Evolutionary conservation across 1,140 invertebrate genomes (phyloP).

Genomic region (Daktulosphaira vitifoliae): DNA sequence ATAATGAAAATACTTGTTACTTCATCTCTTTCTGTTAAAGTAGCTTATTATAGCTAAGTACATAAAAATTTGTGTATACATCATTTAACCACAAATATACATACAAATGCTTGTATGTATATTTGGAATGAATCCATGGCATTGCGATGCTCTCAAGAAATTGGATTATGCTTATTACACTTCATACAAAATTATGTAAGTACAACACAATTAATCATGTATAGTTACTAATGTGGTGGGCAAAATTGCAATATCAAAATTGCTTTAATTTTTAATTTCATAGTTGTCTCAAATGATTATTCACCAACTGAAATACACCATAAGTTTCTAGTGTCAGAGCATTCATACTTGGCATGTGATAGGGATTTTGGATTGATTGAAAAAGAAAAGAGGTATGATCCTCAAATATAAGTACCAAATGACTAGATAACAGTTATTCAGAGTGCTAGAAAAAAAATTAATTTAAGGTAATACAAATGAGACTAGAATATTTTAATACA

Average conservation of each 20-base stretch:
- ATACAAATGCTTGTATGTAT: slow-evolving; percentile 36
- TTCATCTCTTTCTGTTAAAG: slow-evolving; percentile 2
- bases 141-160: slow-evolving; percentile 41
- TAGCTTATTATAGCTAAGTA: slow-evolving; percentile 36
- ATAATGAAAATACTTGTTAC: slow-evolving; percentile 1
- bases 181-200: neutral
- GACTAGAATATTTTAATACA: slow-evolving; percentile 29
- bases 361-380: slow-evolving; percentile 36
- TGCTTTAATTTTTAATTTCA: slow-evolving; percentile 37
- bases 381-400: slow-evolving; percentile 22
- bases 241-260: slow-evolving; percentile 44
- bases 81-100: slow-evolving; percentile 27
- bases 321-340: slow-evolving; percentile 35
- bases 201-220: slow-evolving; percentile 39
- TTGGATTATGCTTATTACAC: slow-evolving; percentile 41
- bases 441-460: slow-evolving; percentile 18
- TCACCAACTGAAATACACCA: slow-evolving; percentile 35
- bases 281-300: slow-evolving; percentile 29
- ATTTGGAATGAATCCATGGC: slow-evolving; percentile 41
- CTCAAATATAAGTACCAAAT: slow-evolving; percentile 30
- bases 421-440: slow-evolving; percentile 28
- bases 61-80: slow-evolving; percentile 36
- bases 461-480: slow-evolving; percentile 7
- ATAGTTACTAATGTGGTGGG: slow-evolving; percentile 42
- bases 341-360: slow-evolving; percentile 35